Evolutionary conservation across 2,113 vertebrate species (phyloP).

Genomic region (Natator depressus): DNA sequence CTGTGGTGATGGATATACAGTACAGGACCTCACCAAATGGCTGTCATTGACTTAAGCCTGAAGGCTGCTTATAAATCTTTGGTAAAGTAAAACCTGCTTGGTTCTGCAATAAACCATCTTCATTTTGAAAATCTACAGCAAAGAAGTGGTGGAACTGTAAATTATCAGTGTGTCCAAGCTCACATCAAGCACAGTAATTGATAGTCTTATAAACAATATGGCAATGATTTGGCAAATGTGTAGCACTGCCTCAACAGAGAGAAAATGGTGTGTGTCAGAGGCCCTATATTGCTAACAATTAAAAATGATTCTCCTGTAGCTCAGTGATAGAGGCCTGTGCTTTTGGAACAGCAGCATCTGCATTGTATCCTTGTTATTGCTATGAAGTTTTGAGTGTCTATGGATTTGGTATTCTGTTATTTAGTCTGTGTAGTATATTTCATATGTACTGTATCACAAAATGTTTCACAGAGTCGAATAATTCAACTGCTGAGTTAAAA

Average conservation of each 20-base stretch:
- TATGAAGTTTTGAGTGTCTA: background rate
- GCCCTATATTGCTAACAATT: background rate
- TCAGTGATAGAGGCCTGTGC: background rate
- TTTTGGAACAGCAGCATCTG: background rate
- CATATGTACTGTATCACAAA: background rate
- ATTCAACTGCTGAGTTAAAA: background rate
- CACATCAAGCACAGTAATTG: slow-evolving; percentile 7
- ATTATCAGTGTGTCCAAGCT: slow-evolving; percentile 1
- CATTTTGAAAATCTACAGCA: background rate
- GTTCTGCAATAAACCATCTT: background rate
- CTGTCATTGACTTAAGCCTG: background rate
- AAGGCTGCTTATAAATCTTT: background rate
- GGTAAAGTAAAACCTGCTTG: background rate
- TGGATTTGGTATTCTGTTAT: background rate
- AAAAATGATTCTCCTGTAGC: slow-evolving; percentile 24
- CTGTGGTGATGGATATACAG: background rate
- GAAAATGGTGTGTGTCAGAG: background rate
- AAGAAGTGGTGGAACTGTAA: background rate
- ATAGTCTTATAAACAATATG: background rate
- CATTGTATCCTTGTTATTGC: background rate
- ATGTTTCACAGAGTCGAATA: background rate
- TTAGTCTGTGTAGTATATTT: background rate
- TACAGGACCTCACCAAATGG: background rate
- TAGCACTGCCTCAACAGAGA: background rate
- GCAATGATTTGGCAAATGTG: slow-evolving; percentile 1